Conservation (phyloP, 1,140 invertebrate genomes). For the Megalonaias nervosa region DNA sequence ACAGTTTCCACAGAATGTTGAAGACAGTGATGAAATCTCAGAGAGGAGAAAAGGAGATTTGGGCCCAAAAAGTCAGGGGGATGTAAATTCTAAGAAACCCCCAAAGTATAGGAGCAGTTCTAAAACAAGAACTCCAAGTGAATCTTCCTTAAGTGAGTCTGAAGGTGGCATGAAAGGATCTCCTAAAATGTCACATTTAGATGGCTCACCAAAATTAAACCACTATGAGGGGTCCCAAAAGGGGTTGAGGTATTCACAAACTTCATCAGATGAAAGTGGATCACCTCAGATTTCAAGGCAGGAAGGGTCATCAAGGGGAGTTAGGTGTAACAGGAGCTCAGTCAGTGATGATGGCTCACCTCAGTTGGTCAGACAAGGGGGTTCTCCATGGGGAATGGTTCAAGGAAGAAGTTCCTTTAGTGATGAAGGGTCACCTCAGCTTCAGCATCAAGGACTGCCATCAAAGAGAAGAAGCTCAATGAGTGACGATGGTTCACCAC, state of each 20-base stretch:
- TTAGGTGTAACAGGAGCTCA: too few species aligned
- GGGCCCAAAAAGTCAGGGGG: slow-evolving; percentile 24
- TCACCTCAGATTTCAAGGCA: too few species aligned
- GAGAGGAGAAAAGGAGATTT: slow-evolving; percentile 28
- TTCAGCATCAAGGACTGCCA: too few species aligned
- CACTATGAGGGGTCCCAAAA: slow-evolving; percentile 25
- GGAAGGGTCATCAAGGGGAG: too few species aligned
- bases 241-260: slow-evolving; percentile 23
- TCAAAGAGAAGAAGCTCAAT: not conserved
- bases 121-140: slow-evolving; percentile 53
- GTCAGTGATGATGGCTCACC: too few species aligned
- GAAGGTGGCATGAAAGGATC: slow-evolving; percentile 36
- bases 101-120: slow-evolving; percentile 50
- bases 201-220: slow-evolving; percentile 26
- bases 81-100: slow-evolving; percentile 41
- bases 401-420: too few species aligned
- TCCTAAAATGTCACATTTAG: slow-evolving; percentile 13
- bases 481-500: slow-evolving; percentile 21
- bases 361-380: too few species aligned
- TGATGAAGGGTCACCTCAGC: too few species aligned
- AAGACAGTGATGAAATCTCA: slow-evolving; percentile 11
- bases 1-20: slow-evolving; percentile 2
- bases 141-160: slow-evolving; percentile 62
- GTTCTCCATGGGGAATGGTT: too few species aligned
- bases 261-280: too few species aligned